Evolutionary conservation across 1,140 invertebrate species (phyloP).

Genomic region (Phenacoccus solenopsis): DNA sequence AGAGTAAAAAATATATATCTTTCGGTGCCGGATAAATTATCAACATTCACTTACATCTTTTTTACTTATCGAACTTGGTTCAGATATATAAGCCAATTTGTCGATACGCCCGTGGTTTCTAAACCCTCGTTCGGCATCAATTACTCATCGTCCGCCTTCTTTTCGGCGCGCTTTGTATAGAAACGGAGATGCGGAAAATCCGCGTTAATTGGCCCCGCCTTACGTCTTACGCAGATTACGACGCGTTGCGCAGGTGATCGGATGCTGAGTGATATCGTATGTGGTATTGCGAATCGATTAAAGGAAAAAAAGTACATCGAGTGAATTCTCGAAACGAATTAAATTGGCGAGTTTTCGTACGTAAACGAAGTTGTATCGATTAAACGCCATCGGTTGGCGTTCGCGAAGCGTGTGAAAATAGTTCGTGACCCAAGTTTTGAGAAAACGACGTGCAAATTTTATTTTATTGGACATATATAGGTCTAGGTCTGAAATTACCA

Average conservation of each 20-base stretch:
- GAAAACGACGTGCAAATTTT: constrained; percentile 17
- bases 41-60: too few relatives aligned
- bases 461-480: constrained; percentile 18
- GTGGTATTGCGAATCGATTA: too few relatives aligned
- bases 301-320: not conserved
- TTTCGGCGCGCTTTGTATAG: not conserved
- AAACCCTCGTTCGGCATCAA: too few relatives aligned
- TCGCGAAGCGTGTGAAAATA: not conserved
- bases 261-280: too few relatives aligned
- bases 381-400: not conserved
- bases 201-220: not conserved
- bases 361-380: too few relatives aligned
- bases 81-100: too few relatives aligned
- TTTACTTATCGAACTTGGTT: too few relatives aligned
- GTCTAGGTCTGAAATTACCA: constrained; percentile 17
- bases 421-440: constrained; percentile 1
- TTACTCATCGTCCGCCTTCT: not conserved
- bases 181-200: not conserved
- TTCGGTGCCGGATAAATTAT: too few relatives aligned
- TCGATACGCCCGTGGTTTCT: too few relatives aligned
- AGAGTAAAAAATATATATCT: too few relatives aligned
- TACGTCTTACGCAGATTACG: not conserved
- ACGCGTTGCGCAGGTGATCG: not conserved
- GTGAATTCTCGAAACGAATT: not conserved
- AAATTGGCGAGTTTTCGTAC: not conserved